A percentile compares a stretch with the other conserved stretches of the same genome.
phyloP scores from a whole-genome alignment of 1,140 invertebrate species.

The Odontomachus brunneus region DNA sequence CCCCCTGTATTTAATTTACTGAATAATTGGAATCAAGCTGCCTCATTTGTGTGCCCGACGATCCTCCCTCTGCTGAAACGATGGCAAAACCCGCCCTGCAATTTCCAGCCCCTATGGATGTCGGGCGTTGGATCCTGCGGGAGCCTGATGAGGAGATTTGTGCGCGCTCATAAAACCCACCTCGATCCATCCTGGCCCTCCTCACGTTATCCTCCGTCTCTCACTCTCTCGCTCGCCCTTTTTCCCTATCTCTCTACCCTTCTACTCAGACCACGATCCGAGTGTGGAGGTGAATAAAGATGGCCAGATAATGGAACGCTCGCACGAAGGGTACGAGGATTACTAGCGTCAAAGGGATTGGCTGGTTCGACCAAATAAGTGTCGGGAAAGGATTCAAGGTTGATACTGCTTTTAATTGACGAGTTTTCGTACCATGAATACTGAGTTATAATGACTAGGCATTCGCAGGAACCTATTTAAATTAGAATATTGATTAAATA shows the following conservation, averaged over 20 bases:
- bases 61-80: constrained; percentile 43
- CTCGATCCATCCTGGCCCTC: constrained; percentile 71
- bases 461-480: no score
- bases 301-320: constrained; percentile 80
- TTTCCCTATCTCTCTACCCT: constrained; percentile 50
- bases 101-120: constrained; percentile 72
- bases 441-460: no score
- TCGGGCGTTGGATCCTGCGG: constrained; percentile 76
- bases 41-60: constrained; percentile 82
- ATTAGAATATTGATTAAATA: no score
- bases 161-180: constrained; percentile 81
- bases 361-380: constrained; percentile 39
- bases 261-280: constrained; percentile 37
- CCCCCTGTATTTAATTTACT: constrained; percentile 85
- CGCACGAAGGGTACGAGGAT: constrained; percentile 68
- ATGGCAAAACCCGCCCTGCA: constrained; percentile 71
- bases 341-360: constrained; percentile 64
- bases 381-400: constrained; percentile 20
- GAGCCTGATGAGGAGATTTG: constrained; percentile 84
- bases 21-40: constrained; percentile 86
- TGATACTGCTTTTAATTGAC: constrained; percentile 7
- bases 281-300: constrained; percentile 80
- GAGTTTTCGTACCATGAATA: not conserved
- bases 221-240: constrained; percentile 46
- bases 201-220: constrained; percentile 61